These are phyloP conservation scores for Paramormyrops kingsleyae DNA, from an alignment of 2,113 vertebrate genomes.

Conservation along the genomic window DNA sequence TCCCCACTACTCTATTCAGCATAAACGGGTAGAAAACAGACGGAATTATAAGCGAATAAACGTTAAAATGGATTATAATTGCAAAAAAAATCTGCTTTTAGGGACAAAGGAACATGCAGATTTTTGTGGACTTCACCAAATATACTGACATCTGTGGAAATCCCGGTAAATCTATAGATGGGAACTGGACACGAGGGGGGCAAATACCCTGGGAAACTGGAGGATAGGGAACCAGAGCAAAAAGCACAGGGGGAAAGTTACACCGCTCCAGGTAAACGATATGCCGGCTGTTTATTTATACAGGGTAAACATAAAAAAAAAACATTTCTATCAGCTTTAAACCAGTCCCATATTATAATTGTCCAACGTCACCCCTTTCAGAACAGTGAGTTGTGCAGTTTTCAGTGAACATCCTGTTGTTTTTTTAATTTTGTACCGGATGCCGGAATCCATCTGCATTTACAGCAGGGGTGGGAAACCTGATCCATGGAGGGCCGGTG, in stretches of 20 bases:
- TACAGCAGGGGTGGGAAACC: no score
- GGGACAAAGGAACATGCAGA: not conserved
- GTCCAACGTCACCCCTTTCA: not conserved
- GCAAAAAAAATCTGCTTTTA: not conserved
- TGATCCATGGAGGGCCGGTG: no score
- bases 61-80: not conserved
- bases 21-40: not conserved
- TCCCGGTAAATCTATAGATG: not conserved
- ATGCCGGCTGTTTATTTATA: slow-evolving; percentile 30
- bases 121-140: not conserved
- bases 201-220: not conserved
- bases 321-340: slow-evolving; percentile 20
- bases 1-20: not conserved
- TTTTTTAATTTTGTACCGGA: not conserved
- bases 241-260: slow-evolving; percentile 46
- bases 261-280: slow-evolving; percentile 49
- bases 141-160: not conserved
- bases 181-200: not conserved
- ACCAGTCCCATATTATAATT: not conserved
- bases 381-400: not conserved
- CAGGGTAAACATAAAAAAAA: slow-evolving; percentile 49
- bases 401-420: not conserved
- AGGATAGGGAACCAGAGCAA: not conserved
- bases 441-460: not conserved
- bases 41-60: not conserved